phyloP scores from a whole-genome alignment of 1,140 invertebrate genomes.

The Drosophila miranda region DNA sequence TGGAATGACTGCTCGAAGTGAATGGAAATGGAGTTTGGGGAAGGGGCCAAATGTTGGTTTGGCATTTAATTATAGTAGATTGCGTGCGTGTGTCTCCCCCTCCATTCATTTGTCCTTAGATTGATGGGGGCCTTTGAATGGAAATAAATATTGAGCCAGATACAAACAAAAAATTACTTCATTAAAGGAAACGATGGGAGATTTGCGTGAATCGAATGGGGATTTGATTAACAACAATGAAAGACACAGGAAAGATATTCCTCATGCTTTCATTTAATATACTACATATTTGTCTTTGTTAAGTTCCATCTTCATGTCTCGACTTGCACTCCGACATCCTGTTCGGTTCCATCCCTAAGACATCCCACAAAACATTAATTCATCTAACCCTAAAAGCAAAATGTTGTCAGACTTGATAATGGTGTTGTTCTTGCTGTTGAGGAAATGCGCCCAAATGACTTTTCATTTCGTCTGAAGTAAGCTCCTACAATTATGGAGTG shows the following conservation, averaged over 20 bases:
- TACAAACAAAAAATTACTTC: slow-evolving; percentile 34
- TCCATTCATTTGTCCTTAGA: not conserved
- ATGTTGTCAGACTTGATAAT: slow-evolving; percentile 37
- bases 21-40: not conserved
- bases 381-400: slow-evolving; percentile 56
- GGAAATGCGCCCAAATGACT: slow-evolving; percentile 49
- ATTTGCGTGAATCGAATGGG: slow-evolving; percentile 7
- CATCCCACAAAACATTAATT: slow-evolving; percentile 35
- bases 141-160: slow-evolving; percentile 24
- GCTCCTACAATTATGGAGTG: slow-evolving; percentile 24
- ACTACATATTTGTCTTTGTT: not conserved
- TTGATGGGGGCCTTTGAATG: slow-evolving; percentile 19
- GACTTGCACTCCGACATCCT: no score
- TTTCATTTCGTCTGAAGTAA: slow-evolving; percentile 25
- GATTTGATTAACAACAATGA: slow-evolving; percentile 5
- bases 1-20: slow-evolving; percentile 1
- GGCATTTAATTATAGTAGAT: slow-evolving; percentile 44
- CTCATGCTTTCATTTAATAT: no score
- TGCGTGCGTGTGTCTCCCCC: not conserved
- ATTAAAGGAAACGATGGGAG: slow-evolving; percentile 21
- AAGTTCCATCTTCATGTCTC: not conserved
- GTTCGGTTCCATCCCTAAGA: not conserved
- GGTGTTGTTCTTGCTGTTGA: slow-evolving; percentile 5
- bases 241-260: no score
- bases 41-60: slow-evolving; percentile 7